Conservation (phyloP, 1,140 invertebrate species). For the Cydia strobilella region DNA sequence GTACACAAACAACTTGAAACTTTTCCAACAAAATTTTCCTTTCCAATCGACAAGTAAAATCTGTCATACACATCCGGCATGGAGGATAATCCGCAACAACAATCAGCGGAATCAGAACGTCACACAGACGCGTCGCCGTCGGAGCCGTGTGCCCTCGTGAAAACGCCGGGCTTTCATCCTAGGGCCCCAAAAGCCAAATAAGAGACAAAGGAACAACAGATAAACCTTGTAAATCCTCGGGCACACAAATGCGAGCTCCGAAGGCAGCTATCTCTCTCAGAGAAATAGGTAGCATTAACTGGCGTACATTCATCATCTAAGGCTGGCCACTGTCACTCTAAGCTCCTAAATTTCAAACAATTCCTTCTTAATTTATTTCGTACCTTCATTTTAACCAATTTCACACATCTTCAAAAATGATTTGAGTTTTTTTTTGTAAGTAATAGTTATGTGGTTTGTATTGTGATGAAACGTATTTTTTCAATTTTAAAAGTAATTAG, state of each 20-base stretch:
- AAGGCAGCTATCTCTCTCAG: conserved; percentile 19
- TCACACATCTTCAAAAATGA: too few relatives aligned
- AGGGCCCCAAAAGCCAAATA: conserved; percentile 19
- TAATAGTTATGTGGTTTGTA: too few relatives aligned
- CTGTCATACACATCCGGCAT: conserved; percentile 20
- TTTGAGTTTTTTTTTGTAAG: too few relatives aligned
- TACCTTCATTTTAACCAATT: not conserved
- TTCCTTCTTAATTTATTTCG: not conserved
- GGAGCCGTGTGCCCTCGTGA: not conserved
- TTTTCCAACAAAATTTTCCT: not conserved
- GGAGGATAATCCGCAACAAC: conserved; percentile 17
- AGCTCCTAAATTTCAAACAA: conserved; percentile 21
- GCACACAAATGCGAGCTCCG: conserved; percentile 27
- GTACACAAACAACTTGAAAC: not conserved
- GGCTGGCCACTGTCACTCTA: conserved; percentile 24
- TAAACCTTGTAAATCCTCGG: conserved; percentile 32
- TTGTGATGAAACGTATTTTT: too few relatives aligned
- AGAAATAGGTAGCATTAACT: conserved; percentile 29
- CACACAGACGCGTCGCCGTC: not conserved
- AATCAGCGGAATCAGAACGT: conserved; percentile 26
- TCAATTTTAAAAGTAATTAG: too few relatives aligned
- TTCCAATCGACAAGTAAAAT: not conserved
- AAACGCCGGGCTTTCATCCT: conserved; percentile 2
- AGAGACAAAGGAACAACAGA: conserved; percentile 28
- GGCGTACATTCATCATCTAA: conserved; percentile 22